Conservation (phyloP, 2,113 vertebrate genomes). For the Suncus etruscus region DNA sequence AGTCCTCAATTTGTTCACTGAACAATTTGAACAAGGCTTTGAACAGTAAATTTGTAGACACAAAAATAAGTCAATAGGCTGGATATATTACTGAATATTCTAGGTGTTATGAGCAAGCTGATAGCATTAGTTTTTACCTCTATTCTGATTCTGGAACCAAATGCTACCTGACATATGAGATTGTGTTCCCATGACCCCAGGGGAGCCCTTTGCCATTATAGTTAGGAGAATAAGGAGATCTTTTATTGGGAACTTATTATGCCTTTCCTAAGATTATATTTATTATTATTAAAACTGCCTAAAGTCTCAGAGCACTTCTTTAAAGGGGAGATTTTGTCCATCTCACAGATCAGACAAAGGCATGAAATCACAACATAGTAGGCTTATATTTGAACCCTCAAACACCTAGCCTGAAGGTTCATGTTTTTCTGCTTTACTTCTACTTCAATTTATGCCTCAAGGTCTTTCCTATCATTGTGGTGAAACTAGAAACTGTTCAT, state of each 20-base stretch:
- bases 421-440: not conserved
- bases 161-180: rapidly evolving
- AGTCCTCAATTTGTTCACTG: not conserved
- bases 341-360: not conserved
- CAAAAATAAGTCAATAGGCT: not conserved
- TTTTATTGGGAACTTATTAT: not conserved
- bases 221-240: not conserved
- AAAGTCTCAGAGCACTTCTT: not conserved
- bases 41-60: not conserved
- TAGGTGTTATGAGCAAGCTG: not conserved
- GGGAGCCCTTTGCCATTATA: not conserved
- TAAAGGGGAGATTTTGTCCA: not conserved
- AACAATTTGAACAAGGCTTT: not conserved
- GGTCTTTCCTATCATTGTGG: not conserved
- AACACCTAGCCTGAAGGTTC: not conserved
- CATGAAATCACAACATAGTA: constrained; percentile 4
- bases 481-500: not conserved
- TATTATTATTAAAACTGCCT: no score
- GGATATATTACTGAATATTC: no score
- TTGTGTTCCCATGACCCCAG: rapidly evolving
- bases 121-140: not conserved
- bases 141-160: not conserved
- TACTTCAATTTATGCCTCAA: not conserved
- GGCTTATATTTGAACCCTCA: not conserved
- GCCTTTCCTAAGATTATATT: no score